Conservation (phyloP, 2,888 invertebrate genomes). For the Oxystoma pomonae region DNA sequence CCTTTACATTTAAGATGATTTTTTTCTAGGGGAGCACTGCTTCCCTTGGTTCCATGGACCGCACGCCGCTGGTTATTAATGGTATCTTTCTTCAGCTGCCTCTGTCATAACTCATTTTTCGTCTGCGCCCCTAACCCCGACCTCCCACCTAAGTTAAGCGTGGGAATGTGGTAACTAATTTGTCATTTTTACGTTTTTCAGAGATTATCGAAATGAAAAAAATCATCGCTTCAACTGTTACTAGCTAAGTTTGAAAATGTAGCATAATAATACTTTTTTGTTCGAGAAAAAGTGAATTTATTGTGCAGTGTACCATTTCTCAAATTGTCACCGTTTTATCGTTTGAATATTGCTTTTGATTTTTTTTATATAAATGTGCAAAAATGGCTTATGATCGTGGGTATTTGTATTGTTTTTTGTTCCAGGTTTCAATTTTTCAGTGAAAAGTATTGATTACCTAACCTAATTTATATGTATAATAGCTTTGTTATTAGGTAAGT, state of each 20-base stretch:
- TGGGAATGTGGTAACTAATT: too few relatives aligned
- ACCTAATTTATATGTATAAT: background rate
- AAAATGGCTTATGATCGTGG: background rate
- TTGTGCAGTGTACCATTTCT: background rate
- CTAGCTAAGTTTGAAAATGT: background rate
- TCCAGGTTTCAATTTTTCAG: background rate
- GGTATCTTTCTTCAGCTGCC: too few relatives aligned
- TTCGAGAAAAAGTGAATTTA: background rate
- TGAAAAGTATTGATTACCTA: background rate
- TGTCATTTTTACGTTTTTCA: constrained; percentile 2
- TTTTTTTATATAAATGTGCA: background rate
- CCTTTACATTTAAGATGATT: too few relatives aligned
- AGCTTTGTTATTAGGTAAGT: background rate
- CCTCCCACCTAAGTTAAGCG: too few relatives aligned
- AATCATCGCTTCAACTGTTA: background rate
- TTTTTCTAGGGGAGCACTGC: too few relatives aligned
- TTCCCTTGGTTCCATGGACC: too few relatives aligned
- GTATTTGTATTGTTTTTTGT: background rate
- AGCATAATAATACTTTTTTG: background rate
- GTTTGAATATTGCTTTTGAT: background rate
- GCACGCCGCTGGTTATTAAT: too few relatives aligned
- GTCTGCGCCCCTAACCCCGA: too few relatives aligned
- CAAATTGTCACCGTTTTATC: background rate
- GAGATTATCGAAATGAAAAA: background rate
- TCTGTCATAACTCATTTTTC: too few relatives aligned